Percentiles rank a stretch among this genome's conserved stretches.
phyloP scores from a whole-genome alignment of 2,113 vertebrate genomes.

The Rhizomys pruinosus region DNA sequence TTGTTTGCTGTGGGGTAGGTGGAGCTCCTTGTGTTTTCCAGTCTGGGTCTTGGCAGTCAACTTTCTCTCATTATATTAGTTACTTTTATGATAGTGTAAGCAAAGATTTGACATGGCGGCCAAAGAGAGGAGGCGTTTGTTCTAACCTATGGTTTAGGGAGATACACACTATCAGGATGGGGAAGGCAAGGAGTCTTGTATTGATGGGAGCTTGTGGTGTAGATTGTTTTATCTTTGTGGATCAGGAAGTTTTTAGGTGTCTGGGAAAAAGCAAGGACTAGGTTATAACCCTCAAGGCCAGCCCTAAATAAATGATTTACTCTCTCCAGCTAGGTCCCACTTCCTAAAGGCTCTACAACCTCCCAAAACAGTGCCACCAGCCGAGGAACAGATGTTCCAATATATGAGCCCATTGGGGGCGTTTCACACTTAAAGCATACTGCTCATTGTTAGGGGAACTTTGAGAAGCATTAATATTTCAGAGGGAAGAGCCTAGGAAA shows the following conservation, averaged over 20 bases:
- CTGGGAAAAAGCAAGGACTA: background rate
- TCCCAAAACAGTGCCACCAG: background rate
- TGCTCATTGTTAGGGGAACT: background rate
- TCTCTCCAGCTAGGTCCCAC: background rate
- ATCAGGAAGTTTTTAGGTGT: background rate
- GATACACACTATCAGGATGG: background rate
- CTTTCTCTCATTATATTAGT: background rate
- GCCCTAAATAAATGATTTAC: background rate
- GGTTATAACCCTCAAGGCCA: background rate
- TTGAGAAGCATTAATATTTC: background rate
- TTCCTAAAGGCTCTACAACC: background rate
- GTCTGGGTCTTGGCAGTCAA: background rate
- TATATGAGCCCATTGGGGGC: too few relatives aligned
- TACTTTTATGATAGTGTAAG: background rate
- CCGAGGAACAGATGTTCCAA: background rate
- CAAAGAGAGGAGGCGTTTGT: background rate
- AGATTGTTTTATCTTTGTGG: background rate
- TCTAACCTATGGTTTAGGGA: background rate
- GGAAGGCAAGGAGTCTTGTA: background rate
- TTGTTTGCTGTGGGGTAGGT: background rate
- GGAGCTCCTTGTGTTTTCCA: background rate
- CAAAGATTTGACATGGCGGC: background rate
- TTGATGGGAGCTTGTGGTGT: background rate
- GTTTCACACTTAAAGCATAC: background rate
- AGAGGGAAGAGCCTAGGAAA: background rate